phyloP scores from a whole-genome alignment of 2,888 invertebrate genomes.

The Pegoplata infirma region DNA sequence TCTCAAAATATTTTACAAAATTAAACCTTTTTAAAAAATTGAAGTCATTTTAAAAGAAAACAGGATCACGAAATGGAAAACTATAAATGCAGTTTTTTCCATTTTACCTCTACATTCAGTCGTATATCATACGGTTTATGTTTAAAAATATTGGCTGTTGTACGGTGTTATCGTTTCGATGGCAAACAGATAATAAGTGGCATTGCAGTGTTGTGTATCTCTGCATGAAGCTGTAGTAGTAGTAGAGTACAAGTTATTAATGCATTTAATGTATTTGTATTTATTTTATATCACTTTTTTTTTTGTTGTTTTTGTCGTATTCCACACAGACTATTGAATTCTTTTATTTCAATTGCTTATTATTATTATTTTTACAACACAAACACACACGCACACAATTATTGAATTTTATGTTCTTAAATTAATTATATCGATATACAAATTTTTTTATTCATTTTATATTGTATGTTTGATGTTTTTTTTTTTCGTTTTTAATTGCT shows the following conservation, averaged over 20 bases:
- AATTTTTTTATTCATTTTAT: constrained; percentile 37
- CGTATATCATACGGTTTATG: too few species aligned
- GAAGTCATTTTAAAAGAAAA: too few species aligned
- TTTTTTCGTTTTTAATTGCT: constrained; percentile 42
- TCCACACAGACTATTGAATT: background rate
- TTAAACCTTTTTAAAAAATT: too few species aligned
- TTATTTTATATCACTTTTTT: constrained; percentile 38
- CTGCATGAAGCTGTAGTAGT: background rate
- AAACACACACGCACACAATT: too few species aligned
- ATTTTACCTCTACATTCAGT: too few species aligned
- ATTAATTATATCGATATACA: constrained; percentile 61
- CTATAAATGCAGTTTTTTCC: too few species aligned
- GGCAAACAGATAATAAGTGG: background rate
- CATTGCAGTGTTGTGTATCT: background rate
- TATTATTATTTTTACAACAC: constrained; percentile 63
- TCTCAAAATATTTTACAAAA: too few species aligned
- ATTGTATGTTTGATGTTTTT: too few species aligned
- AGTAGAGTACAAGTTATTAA: constrained; percentile 30
- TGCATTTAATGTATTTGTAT: constrained; percentile 52
- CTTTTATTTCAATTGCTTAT: constrained; percentile 67
- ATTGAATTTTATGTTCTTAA: constrained; percentile 60
- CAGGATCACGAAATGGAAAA: too few species aligned
- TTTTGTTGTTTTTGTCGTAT: background rate
- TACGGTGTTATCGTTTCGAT: background rate
- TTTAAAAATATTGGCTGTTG: too few species aligned